Evolutionary conservation across 2,888 invertebrate species (phyloP).

Genomic region (Arge pagana): DNA sequence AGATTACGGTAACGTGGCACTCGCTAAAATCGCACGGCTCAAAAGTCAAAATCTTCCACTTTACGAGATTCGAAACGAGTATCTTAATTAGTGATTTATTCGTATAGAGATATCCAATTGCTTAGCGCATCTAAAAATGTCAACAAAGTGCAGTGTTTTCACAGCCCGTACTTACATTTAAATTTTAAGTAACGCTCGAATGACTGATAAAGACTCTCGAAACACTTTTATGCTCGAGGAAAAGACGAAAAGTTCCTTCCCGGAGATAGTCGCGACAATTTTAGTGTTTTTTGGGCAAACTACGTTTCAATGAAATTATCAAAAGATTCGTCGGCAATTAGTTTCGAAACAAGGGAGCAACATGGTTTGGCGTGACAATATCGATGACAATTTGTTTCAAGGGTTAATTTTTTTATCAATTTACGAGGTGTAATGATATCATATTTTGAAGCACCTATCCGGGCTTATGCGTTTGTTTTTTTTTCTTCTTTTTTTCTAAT

Average conservation of each 20-base stretch:
- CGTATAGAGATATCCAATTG: conserved; percentile 2
- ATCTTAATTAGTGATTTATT: neutral
- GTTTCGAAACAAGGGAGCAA: no score
- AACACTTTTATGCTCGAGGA: neutral
- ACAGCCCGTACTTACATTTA: conserved; percentile 22
- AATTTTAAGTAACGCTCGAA: conserved; percentile 14
- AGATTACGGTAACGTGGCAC: no score
- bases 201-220: neutral
- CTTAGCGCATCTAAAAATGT: conserved; percentile 5
- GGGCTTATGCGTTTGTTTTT: neutral
- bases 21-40: no score
- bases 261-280: neutral
- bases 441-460: neutral
- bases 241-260: neutral
- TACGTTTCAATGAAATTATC: no score
- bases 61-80: neutral
- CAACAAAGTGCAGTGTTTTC: conserved; percentile 22
- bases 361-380: no score
- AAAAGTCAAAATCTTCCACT: no score
- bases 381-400: no score
- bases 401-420: no score
- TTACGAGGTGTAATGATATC: neutral
- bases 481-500: neutral
- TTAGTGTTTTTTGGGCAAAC: no score
- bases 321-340: no score